Evolutionary conservation across 2,113 vertebrate genomes (phyloP), one percentile per base, ranked within the genome.

Genomic region (Antennarius striatus): DNA sequence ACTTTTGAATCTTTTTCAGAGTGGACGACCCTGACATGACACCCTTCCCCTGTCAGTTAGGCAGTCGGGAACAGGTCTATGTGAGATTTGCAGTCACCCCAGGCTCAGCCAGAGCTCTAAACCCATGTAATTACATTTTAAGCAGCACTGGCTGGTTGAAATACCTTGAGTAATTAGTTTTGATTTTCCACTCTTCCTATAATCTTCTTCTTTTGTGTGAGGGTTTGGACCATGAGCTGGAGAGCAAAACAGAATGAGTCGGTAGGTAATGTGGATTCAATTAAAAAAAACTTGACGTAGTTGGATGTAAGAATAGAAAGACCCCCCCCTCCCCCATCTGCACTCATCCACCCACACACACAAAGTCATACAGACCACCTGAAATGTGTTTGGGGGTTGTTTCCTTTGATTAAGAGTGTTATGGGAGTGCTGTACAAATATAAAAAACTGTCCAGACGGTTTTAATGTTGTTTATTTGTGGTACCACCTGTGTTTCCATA

Each of bases 161-260:
- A 91, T 91, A 86, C 86, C 86, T 83, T n/a, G 4, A 85, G 75
- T 88, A 89, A 88, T 92, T 87, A 86, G 84, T 85, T 90, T 84
- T 79, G 73, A 85, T 89, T 92, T 89, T 87, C 85, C 85, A 87
- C 85, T 86, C 81, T 86, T 90, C 78, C 65, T 83, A 80, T 86
- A 83, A 87, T 90, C 86, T 87, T 84, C 73, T 83, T 43, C 71
- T 81, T 80, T 88, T 84, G 84, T 86, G 83, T 57, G 62, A 64
- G 71, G 58, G 81, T 73, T 86, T 87, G 83, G 79, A 57, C 71
- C 76, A 47, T 30, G 68, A 57, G 63, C 64, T 74, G 59, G 54
- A 57, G 63, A 63, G 63, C 14, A 63, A 74, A 82, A 67, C 51
- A 67, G 56, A 77, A 77, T 58, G 57, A 77, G 79, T 73, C 9